A percentile compares a stretch with the other conserved stretches of the same genome.
These are phyloP conservation scores for Spodoptera littoralis DNA, from an alignment of 2,888 invertebrate species.

Conservation along the genomic window DNA sequence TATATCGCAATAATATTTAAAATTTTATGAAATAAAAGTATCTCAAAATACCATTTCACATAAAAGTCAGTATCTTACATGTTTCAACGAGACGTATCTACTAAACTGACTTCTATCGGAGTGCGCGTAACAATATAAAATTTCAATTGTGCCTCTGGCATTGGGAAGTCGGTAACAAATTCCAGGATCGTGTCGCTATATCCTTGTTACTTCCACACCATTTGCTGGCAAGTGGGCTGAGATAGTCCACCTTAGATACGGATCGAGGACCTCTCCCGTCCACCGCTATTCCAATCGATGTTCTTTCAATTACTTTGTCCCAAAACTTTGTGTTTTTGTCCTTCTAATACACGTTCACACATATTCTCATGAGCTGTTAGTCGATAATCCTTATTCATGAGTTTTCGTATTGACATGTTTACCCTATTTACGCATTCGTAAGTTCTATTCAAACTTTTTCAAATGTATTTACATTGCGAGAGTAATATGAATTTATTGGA, in stretches of 20 bases:
- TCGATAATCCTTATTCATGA: constrained; percentile 57
- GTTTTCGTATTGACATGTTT: constrained; percentile 60
- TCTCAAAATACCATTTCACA: constrained; percentile 17
- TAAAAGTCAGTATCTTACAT: constrained; percentile 21
- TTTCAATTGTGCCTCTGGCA: constrained; percentile 68
- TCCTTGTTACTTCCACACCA: constrained; percentile 83
- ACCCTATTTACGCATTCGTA: constrained; percentile 53
- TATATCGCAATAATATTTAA: constrained; percentile 16
- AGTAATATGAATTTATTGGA: constrained; percentile 54
- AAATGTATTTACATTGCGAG: constrained; percentile 43
- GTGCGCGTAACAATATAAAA: constrained; percentile 60
- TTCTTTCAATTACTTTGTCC: constrained; percentile 78
- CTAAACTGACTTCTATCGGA: constrained; percentile 21
- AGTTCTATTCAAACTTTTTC: constrained; percentile 58
- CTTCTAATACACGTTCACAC: constrained; percentile 39
- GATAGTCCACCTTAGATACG: constrained; percentile 86
- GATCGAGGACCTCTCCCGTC: constrained; percentile 69
- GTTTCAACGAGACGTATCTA: constrained; percentile 16
- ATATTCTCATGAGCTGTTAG: constrained; percentile 46
- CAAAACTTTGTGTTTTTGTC: constrained; percentile 54
- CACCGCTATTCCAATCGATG: constrained; percentile 73
- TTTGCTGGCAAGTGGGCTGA: constrained; percentile 85
- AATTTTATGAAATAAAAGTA: constrained; percentile 15
- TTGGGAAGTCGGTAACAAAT: constrained; percentile 77
- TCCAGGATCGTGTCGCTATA: constrained; percentile 79